These are phyloP conservation scores for Aspidoscelis tigris DNA, from an alignment of 2,113 vertebrate species.

Conservation along the genomic window DNA sequence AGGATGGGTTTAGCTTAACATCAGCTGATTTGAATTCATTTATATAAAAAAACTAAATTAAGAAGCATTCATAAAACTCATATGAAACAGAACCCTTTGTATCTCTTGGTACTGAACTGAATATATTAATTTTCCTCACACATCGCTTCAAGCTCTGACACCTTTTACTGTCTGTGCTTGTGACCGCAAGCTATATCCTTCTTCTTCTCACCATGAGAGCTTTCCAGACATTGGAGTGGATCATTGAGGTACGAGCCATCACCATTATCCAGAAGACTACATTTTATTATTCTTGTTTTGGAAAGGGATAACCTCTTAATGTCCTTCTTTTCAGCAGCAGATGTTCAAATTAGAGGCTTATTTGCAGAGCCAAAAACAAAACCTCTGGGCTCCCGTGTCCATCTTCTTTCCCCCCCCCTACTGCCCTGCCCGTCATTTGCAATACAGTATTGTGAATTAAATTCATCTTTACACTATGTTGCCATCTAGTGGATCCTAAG, in stretches of 20 bases:
- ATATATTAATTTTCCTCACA: not conserved
- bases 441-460: not conserved
- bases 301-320: not conserved
- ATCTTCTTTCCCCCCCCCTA: accelerated
- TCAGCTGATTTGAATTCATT: not conserved
- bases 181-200: not conserved
- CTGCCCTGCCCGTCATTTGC: not conserved
- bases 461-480: conserved; percentile 39
- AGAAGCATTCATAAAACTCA: not conserved
- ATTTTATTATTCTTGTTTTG: not conserved
- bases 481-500: conserved; percentile 76
- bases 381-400: not conserved
- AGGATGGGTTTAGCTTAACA: not conserved
- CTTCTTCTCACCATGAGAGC: not conserved
- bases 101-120: not conserved
- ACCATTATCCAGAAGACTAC: not conserved
- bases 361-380: not conserved
- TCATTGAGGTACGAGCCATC: not conserved
- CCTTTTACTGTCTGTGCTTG: not conserved
- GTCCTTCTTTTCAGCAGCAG: not conserved
- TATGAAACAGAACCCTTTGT: not conserved
- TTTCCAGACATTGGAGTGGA: conserved; percentile 4
- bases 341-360: not conserved
- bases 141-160: too few relatives aligned
- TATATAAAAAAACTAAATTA: not conserved